Percentiles rank a stretch among this genome's conserved stretches.
Conservation (phyloP, 1,140 invertebrate genomes). For the Penaeus chinensis region DNA sequence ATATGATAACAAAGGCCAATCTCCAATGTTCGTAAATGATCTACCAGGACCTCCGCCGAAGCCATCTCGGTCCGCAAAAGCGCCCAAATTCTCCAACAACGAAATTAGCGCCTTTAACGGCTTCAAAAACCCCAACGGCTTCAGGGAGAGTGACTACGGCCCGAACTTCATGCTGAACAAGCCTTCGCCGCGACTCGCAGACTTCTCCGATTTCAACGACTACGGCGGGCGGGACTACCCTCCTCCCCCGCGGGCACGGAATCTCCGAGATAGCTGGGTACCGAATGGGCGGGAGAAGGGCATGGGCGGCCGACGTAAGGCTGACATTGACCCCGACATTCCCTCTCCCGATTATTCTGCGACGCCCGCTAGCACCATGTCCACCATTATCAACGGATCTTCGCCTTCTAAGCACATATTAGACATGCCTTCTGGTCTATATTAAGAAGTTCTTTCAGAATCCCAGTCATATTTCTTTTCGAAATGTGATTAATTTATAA, state of each 20-base stretch:
- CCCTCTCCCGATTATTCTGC: constrained; percentile 64
- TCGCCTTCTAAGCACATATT: constrained; percentile 59
- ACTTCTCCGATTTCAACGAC: constrained; percentile 51
- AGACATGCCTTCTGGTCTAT: constrained; percentile 64
- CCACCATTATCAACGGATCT: constrained; percentile 33
- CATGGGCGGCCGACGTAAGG: constrained; percentile 30
- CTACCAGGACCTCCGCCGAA: constrained; percentile 15
- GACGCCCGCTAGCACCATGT: constrained; percentile 54
- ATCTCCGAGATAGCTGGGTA: constrained; percentile 30
- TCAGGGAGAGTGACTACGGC: constrained; percentile 62
- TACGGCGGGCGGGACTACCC: constrained; percentile 56
- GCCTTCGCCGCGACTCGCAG: constrained; percentile 39
- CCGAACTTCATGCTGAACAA: constrained; percentile 63
- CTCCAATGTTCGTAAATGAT: neutral
- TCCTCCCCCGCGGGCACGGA: constrained; percentile 18
- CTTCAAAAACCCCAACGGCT: constrained; percentile 61
- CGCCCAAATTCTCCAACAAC: constrained; percentile 41
- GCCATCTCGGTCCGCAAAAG: constrained; percentile 24
- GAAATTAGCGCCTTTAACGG: constrained; percentile 62
- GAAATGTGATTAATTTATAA: no score
- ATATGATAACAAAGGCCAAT: constrained; percentile 36
- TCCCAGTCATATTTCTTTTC: no score
- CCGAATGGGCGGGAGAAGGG: constrained; percentile 12
- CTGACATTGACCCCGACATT: constrained; percentile 61
- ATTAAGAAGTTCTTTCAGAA: constrained; percentile 31